phyloP scores from a whole-genome alignment of 2,113 vertebrate species.

The Charadrius vociferus region DNA sequence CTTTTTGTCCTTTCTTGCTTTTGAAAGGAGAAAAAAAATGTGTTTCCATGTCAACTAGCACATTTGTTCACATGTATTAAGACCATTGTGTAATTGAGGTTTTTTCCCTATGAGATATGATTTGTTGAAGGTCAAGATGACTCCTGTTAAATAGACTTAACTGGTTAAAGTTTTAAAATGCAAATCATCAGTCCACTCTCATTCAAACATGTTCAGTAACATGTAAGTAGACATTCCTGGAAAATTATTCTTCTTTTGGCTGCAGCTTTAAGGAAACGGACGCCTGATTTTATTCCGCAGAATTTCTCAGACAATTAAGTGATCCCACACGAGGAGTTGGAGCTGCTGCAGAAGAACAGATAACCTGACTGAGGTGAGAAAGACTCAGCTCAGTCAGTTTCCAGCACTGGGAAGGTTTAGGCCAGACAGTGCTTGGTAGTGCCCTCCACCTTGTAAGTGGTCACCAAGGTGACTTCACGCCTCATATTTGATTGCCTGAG shows the following conservation, averaged over 20 bases:
- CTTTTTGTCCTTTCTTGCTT: slow-evolving; percentile 5
- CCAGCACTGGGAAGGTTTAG: not conserved
- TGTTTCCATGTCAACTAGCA: slow-evolving; percentile 37
- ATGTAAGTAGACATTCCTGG: not conserved
- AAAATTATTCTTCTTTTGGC: not conserved
- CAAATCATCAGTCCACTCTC: not conserved
- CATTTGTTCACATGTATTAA: slow-evolving; percentile 9
- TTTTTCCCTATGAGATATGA: not conserved
- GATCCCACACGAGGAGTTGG: not conserved
- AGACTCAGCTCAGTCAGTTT: not conserved
- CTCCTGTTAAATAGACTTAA: not conserved
- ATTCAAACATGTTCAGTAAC: not conserved
- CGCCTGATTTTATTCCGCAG: not conserved
- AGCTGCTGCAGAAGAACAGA: not conserved
- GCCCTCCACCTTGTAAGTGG: not conserved
- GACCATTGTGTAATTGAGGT: not conserved
- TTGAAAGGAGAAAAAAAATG: not conserved
- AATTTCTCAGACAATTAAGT: not conserved
- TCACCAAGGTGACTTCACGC: not conserved
- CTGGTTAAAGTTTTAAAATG: not conserved
- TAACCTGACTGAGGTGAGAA: not conserved
- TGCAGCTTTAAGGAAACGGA: not conserved
- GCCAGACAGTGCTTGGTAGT: not conserved
- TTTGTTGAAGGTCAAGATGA: slow-evolving; percentile 18
- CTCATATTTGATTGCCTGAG: not conserved